Base-by-base conservation (phyloP, 1,140 invertebrate genomes). In the Rhopalosiphum maidis region DNA sequence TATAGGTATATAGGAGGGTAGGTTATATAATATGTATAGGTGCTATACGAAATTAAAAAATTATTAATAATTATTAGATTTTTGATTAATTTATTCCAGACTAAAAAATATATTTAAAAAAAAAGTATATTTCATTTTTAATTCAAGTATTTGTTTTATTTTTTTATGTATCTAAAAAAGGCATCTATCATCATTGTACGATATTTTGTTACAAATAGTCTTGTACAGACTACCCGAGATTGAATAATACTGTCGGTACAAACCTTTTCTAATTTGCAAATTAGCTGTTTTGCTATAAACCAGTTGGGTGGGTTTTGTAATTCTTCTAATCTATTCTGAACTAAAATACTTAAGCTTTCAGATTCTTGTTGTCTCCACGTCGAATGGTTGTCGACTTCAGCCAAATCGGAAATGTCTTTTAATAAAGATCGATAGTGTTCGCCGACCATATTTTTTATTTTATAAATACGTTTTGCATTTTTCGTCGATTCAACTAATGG, bases 241-340 rank as follows among this genome's bases (percentile, higher is more conserved):
- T 5, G 30, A n/a, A 60, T 25, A 60, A 68, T 68, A n/a, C 15
- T 30, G 11, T 68, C 30, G 30, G 9, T n/a, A 68, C 46, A 90
- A 95, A 97, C 99, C 97, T 99, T 99, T 96, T 99, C 99, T 90
- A 99, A 96, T 96, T 97, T 99, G 95, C 99, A 99, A n/a, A 99
- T 96, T 85, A 99, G 95, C 95, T 99, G 99, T 95, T 97, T 98
- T 0, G 98, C 98, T 94, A 96, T 97, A 60, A 95, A 95, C 95
- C 99, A 99, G 95, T 99, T 97, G 41, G 95, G 95, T 43, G 99
- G 99, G 96, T 99, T 99, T 96, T 99, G 98, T 55, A 99, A 95
- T 95, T 97, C 96, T 90, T 96, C 96, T 88, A 99, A 96, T 94
- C 98, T 96, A 54, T 96, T 96, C 95, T 99, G 98, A 21, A 99